Evolutionary conservation across 2,888 invertebrate species (phyloP), one percentile per base, ranked within the genome.

Genomic region (Papilio protenor): DNA sequence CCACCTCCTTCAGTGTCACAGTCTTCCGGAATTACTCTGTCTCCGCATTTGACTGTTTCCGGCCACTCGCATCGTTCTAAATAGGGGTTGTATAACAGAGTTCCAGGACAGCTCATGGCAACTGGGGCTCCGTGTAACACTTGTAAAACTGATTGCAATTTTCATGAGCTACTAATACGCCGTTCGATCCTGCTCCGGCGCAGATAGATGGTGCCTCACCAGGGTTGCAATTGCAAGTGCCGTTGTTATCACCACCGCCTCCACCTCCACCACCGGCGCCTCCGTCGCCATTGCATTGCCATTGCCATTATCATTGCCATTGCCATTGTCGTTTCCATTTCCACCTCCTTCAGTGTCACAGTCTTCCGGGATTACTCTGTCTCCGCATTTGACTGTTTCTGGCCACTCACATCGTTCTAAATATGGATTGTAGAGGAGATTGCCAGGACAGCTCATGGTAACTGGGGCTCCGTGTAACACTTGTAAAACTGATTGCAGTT

Each of bases 111-210:
- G 1, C 59, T 70, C 5, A 83, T 8, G 0, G 81, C 79, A 0
- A 85, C 81, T 0, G 86, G 87, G 8, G 21, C 33, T n/a, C 86
- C 84, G 14, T 80, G 11, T 23, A 75, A 55, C 88, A 88, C 72
- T 80, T 83, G 61, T 87, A 89, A 72, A 86, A 88, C 61, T 87
- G 80, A 75, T 87, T 85, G 78, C 88, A 89, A 73, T 86, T 82
- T 81, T 87, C 86, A 21, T 88, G 85, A 5, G 89, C 88, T 0
- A 88, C 77, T 0, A 89, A 79, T 18, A 82, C 77, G 6, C 87
- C 87, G 5, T 33, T 33, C 33, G 87, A 87, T 0, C 81, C 85
- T 6, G 81, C 81, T n/a, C 75, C 80, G 57, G 80, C 81, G 73
- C 87, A 86, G 49, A 85, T 83, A 0, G 76, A 78, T 1, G 83